Percentiles rank a stretch among this genome's conserved stretches.
Conservation (phyloP, 2,888 invertebrate genomes). For the Allolobophora icterica region DNA sequence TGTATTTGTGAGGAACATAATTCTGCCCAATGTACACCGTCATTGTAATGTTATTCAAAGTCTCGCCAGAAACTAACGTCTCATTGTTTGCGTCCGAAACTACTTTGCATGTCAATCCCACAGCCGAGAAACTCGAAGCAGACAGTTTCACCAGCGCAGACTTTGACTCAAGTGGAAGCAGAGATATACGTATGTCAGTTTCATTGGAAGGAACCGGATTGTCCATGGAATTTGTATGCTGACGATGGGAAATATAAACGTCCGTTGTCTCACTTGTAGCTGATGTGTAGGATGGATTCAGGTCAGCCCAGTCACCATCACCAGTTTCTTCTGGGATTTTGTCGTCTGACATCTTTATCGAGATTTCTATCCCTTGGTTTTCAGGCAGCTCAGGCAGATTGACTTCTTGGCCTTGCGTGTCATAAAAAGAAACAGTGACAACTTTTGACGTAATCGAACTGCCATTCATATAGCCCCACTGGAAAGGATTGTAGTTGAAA, state of each 20-base stretch:
- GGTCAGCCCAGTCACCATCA: not conserved
- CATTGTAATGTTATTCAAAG: slow-evolving; percentile 14
- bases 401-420: not conserved
- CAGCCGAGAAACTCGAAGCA: not conserved
- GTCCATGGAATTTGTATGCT: not conserved
- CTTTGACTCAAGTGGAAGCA: not conserved
- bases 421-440: slow-evolving; percentile 21
- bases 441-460: not conserved
- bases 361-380: not conserved
- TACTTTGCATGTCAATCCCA: not conserved
- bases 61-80: not conserved
- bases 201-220: not conserved
- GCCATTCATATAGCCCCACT: slow-evolving; percentile 1
- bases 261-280: not conserved
- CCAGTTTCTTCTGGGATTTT: not conserved
- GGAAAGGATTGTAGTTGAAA: slow-evolving; percentile 18
- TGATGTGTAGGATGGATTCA: not conserved
- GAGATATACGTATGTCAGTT: not conserved
- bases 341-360: not conserved
- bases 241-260: not conserved
- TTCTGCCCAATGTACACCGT: not conserved
- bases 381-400: not conserved
- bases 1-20: slow-evolving; percentile 18
- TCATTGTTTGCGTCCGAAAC: not conserved
- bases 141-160: not conserved